Conservation (phyloP, 1,140 invertebrate genomes). For the Pararge aegeria region DNA sequence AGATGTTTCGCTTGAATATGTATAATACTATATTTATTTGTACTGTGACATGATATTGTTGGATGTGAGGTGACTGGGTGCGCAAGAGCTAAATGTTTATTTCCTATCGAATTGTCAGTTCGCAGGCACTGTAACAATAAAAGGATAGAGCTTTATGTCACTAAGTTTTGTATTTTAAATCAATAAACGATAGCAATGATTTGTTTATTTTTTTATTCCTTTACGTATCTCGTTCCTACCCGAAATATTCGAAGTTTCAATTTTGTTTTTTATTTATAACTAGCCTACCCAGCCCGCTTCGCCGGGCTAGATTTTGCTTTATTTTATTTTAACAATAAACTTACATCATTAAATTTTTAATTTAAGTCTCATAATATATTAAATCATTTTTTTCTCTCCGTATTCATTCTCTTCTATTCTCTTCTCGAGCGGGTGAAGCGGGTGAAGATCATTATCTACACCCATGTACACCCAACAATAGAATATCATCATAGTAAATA, state of each 20-base stretch:
- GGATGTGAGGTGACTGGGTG: slow-evolving; percentile 47
- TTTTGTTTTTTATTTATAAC: too few relatives aligned
- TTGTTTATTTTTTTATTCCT: slow-evolving; percentile 33
- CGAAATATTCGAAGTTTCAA: background rate
- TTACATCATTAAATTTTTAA: too few relatives aligned
- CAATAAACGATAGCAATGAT: slow-evolving; percentile 79
- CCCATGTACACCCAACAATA: too few relatives aligned
- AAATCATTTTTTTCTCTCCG: too few relatives aligned
- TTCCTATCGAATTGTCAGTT: slow-evolving; percentile 79
- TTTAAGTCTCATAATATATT: too few relatives aligned
- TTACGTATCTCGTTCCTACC: background rate
- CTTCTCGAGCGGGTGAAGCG: too few relatives aligned
- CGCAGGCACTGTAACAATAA: slow-evolving; percentile 79
- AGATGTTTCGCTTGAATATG: slow-evolving; percentile 71
- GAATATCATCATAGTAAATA: too few relatives aligned
- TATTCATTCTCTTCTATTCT: too few relatives aligned
- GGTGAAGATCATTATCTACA: too few relatives aligned
- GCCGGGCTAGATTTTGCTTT: too few relatives aligned
- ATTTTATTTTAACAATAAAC: too few relatives aligned
- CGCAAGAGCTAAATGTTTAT: slow-evolving; percentile 72
- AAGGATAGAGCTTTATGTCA: slow-evolving; percentile 79
- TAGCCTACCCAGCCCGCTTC: too few relatives aligned
- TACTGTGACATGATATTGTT: slow-evolving; percentile 64
- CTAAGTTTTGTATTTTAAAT: slow-evolving; percentile 80
- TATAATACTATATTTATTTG: slow-evolving; percentile 75